A percentile compares a stretch with the other conserved stretches of the same genome.
phyloP scores from a whole-genome alignment of 64 coral and sea anemone genomes.

The Pocillopora verrucosa region DNA sequence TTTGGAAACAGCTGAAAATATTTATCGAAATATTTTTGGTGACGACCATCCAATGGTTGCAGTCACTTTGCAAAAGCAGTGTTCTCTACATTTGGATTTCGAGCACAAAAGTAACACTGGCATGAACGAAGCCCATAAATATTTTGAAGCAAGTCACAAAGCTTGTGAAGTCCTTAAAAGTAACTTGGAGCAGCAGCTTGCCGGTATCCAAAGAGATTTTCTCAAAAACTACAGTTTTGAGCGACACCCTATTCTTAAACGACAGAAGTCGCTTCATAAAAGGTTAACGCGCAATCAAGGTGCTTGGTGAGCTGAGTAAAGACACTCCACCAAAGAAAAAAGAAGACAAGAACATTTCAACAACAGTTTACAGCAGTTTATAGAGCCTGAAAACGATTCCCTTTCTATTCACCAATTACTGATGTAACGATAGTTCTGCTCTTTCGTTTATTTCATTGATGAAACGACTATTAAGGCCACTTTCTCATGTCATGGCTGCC shows the following conservation, averaged over 20 bases:
- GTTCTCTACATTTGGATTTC: neutral
- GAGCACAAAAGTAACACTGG: too few species aligned
- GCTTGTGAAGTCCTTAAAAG: conserved; percentile 12
- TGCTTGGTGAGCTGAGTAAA: neutral
- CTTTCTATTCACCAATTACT: too few species aligned
- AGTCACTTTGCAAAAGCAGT: neutral
- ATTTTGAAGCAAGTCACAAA: neutral
- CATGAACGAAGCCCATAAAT: neutral
- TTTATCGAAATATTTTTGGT: neutral
- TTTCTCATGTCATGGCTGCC: too few species aligned
- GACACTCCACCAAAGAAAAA: too few species aligned
- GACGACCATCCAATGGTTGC: conserved; percentile 14
- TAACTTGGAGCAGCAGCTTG: neutral
- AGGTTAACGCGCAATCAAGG: neutral
- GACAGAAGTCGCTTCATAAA: neutral
- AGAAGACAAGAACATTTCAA: too few species aligned
- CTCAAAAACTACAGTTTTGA: neutral
- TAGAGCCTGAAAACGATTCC: too few species aligned
- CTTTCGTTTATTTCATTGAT: too few species aligned
- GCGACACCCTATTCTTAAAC: neutral
- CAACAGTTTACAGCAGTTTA: too few species aligned
- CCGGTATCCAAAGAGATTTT: neutral
- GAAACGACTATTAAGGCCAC: too few species aligned
- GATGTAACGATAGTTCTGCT: too few species aligned
- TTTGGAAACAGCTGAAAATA: neutral